Conservation (phyloP, 2,888 invertebrate genomes). For the Platycheirus albimanus region DNA sequence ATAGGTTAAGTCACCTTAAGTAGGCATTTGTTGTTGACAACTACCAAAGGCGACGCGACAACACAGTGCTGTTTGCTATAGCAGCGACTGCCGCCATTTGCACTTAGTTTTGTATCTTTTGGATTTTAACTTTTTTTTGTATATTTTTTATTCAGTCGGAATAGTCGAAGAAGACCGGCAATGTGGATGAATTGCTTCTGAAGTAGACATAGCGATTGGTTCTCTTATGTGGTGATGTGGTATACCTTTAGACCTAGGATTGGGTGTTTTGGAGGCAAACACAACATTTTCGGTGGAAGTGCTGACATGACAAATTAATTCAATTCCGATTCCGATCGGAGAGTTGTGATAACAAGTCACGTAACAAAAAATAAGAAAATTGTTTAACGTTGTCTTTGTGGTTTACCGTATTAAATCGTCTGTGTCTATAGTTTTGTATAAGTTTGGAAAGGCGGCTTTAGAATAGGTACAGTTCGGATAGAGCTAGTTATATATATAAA, state of each 20-base stretch:
- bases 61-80: conserved; percentile 16
- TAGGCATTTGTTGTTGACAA: conserved; percentile 74
- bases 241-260: neutral
- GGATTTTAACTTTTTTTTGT: neutral
- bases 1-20: conserved; percentile 74
- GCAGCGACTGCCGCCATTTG: conserved; percentile 68
- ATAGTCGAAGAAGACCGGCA: conserved; percentile 54
- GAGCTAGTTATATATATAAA: too few relatives aligned
- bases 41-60: conserved; percentile 60
- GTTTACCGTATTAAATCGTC: neutral
- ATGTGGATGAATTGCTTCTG: conserved; percentile 64
- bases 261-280: conserved; percentile 25
- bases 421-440: neutral
- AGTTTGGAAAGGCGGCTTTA: too few relatives aligned
- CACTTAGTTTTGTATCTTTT: conserved; percentile 59
- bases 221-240: neutral
- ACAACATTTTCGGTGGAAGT: conserved; percentile 71
- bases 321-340: conserved; percentile 72
- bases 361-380: conserved; percentile 33
- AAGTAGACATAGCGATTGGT: conserved; percentile 52
- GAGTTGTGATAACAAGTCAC: conserved; percentile 70
- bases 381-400: conserved; percentile 7
- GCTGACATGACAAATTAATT: conserved; percentile 74
- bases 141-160: neutral
- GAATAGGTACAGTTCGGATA: neutral